Conservation (phyloP, 2,797 vertebrate species). For the Chrysocyon brachyurus region DNA sequence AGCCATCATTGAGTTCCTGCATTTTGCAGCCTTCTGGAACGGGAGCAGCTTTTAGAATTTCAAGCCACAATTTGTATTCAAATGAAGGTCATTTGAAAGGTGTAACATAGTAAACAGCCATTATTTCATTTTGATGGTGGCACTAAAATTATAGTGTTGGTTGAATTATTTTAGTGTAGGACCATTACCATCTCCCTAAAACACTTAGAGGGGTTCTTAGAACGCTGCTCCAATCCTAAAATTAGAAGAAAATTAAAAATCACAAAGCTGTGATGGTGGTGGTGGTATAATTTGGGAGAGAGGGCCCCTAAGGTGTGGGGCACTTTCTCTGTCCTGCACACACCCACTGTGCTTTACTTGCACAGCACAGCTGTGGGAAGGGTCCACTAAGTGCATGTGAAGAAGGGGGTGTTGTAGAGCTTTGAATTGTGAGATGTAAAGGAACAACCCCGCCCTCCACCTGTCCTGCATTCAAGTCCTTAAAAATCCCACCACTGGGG, state of each 20-base stretch:
- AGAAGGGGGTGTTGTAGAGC: neutral
- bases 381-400: rapidly evolving
- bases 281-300: neutral
- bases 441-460: rapidly evolving
- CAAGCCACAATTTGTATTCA: conserved; percentile 90
- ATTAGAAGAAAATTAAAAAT: conserved; percentile 91
- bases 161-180: conserved; percentile 92
- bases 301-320: neutral
- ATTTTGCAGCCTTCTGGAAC: conserved; percentile 86
- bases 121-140: conserved; percentile 93
- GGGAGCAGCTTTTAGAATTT: conserved; percentile 87
- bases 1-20: conserved; percentile 73
- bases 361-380: neutral
- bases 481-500: neutral
- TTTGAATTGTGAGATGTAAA: neutral
- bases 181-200: conserved; percentile 91
- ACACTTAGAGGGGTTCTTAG: conserved; percentile 89
- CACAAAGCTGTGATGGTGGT: conserved; percentile 80
- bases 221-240: conserved; percentile 85
- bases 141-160: conserved; percentile 93
- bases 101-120: conserved; percentile 91
- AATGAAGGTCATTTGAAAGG: conserved; percentile 94
- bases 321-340: neutral
- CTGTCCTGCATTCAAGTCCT: neutral
- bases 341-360: no score